Evolutionary conservation across 37 sponge, comb jelly and placozoan species (phyloP).

Genomic region (Dysidea cf. avara): DNA sequence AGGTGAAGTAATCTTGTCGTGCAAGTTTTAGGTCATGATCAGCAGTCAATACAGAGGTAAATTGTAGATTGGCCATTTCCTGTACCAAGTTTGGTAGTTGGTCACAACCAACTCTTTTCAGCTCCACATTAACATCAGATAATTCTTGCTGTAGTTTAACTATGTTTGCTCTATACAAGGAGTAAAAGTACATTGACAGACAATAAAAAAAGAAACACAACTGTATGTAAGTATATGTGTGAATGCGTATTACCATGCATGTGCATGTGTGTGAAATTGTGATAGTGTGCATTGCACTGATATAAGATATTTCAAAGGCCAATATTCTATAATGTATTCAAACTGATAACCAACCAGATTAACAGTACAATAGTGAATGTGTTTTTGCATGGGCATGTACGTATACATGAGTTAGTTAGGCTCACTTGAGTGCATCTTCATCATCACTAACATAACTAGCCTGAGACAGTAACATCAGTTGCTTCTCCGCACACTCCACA

Average conservation of each 20-base stretch:
- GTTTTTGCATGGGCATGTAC: too few relatives aligned
- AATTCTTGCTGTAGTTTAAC: constrained; percentile 10
- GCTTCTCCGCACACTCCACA: constrained; percentile 25
- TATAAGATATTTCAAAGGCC: too few relatives aligned
- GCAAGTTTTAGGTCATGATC: constrained; percentile 82
- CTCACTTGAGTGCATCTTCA: neutral
- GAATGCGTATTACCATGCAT: too few relatives aligned
- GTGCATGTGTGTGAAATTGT: too few relatives aligned
- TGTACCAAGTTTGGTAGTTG: constrained; percentile 33
- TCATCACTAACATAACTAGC: neutral
- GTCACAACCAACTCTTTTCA: constrained; percentile 4
- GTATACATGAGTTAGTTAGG: too few relatives aligned
- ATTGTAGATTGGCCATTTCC: constrained; percentile 53
- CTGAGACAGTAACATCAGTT: constrained; percentile 10
- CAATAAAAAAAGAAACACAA: too few relatives aligned
- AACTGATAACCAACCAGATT: too few relatives aligned
- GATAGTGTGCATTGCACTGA: too few relatives aligned
- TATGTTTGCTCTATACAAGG: too few relatives aligned
- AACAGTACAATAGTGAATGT: neutral
- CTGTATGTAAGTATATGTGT: too few relatives aligned
- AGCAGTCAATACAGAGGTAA: constrained; percentile 52
- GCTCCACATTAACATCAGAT: constrained; percentile 4
- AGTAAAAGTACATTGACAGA: too few relatives aligned
- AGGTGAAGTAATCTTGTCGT: constrained; percentile 77
- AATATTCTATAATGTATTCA: too few relatives aligned